Base-by-base conservation (phyloP, 2,797 vertebrate genomes). In the Cuniculus paca region DNA sequence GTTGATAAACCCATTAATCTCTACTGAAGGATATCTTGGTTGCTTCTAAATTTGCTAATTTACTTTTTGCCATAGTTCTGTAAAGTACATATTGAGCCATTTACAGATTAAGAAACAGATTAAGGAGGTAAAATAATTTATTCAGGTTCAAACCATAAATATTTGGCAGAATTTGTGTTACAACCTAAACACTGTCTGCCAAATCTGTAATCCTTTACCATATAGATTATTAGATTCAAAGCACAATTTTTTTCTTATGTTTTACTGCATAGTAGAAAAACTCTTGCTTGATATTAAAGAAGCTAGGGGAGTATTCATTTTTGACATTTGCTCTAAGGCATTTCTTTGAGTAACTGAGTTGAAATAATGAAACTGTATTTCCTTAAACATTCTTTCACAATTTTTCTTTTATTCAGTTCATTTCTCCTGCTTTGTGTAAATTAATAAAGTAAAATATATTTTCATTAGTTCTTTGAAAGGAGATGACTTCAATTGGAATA, bases 341-440 rank as follows among this genome's bases (percentile, higher is more conserved):
- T 68, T 87, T 95, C 56, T 88, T 91, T 92, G 39, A 56, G 31
- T 26, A 87, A 83, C 31, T 91, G 22, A 91, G 34, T 96, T 81
- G 68, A 77, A 96, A 82, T 82, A 92, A 48, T 78, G 48, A 70
- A 93, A 90, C 45, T 96, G n/a, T 26, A n/a, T 83, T 91, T 90
- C 60, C n/a, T 28, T 95, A 56, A 94, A 84, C 20, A 48, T 28
- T 10, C 7, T 91, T 34, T 83, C 48, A n/a, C 60, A 36, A 65
- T 63, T 45, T 61, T 83, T 75, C 22, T 36, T 90, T 68, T 70
- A 45, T 87, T 95, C 22, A 61, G 7, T 42, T 45, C 9, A 42
- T 94, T 58, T 96, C n/a, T 20, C 60, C 34, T 20, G 61, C 58
- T 75, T 91, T 82, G 7, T 93, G 22, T 86, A 77, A n/a, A 87